Percentiles rank a stretch among this genome's conserved stretches.
Conservation (phyloP, 2,113 vertebrate genomes). For the Aplodontia rufa region DNA sequence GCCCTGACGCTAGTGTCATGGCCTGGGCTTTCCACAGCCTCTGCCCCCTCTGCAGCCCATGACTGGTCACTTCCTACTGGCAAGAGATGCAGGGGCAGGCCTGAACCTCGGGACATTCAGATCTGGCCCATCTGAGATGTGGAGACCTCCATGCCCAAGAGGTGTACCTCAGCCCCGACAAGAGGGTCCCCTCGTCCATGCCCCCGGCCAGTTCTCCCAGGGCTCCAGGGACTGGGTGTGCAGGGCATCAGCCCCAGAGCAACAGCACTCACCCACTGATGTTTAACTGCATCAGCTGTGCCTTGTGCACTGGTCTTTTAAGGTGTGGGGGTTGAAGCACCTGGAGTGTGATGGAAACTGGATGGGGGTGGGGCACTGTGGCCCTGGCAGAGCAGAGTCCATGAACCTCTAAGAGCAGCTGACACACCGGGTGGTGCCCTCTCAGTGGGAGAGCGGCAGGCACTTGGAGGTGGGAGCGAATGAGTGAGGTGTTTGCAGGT, state of each 20-base stretch:
- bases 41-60: rapidly evolving
- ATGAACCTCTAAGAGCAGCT: not conserved
- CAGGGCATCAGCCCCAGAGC: rapidly evolving
- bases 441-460: not conserved
- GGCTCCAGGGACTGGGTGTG: too few relatives aligned
- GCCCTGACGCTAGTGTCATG: not conserved
- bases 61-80: too few relatives aligned
- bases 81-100: not conserved
- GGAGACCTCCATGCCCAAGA: not conserved
- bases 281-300: not conserved
- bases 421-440: rapidly evolving
- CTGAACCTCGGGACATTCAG: not conserved
- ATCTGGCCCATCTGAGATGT: not conserved
- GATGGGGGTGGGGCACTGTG: not conserved
- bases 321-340: too few relatives aligned
- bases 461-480: rapidly evolving
- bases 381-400: not conserved
- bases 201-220: too few relatives aligned
- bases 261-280: rapidly evolving
- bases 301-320: rapidly evolving
- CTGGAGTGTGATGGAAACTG: too few relatives aligned
- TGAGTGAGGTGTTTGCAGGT: not conserved
- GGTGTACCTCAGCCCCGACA: too few relatives aligned
- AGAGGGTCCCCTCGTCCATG: not conserved
- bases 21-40: not conserved